A percentile compares a stretch with the other conserved stretches of the same genome.
phyloP scores from a whole-genome alignment of 2,113 vertebrate genomes.

The Sialia sialis region DNA sequence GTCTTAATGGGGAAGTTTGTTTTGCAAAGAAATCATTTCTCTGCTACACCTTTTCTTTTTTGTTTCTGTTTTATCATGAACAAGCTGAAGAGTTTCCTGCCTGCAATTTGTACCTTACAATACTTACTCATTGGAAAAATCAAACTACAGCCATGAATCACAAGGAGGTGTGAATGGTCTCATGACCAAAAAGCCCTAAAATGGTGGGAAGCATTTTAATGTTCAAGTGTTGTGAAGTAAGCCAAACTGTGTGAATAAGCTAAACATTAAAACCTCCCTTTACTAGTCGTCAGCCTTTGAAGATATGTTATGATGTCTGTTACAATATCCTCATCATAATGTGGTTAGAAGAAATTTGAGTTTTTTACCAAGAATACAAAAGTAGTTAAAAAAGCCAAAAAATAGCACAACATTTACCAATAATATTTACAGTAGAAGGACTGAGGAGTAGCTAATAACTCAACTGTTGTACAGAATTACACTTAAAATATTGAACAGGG shows the following conservation, averaged over 20 bases:
- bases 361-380: neutral
- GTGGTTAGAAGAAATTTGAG: neutral
- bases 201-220: neutral
- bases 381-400: neutral
- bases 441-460: neutral
- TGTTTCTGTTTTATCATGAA: constrained; percentile 41
- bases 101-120: neutral
- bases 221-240: neutral
- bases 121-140: neutral
- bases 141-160: neutral
- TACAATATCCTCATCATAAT: neutral
- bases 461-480: neutral
- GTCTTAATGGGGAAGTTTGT: constrained; percentile 42
- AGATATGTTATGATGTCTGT: neutral
- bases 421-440: neutral
- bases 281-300: neutral
- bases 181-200: neutral
- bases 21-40: constrained; percentile 45
- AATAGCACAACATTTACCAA: neutral
- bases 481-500: neutral
- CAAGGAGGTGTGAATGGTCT: neutral
- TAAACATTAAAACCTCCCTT: neutral
- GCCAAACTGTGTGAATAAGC: neutral
- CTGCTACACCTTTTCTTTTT: constrained; percentile 11
- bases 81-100: constrained; percentile 21